phyloP scores from a whole-genome alignment of 35 echinoderm and acorn worm species.

The Chiridota heheva region DNA sequence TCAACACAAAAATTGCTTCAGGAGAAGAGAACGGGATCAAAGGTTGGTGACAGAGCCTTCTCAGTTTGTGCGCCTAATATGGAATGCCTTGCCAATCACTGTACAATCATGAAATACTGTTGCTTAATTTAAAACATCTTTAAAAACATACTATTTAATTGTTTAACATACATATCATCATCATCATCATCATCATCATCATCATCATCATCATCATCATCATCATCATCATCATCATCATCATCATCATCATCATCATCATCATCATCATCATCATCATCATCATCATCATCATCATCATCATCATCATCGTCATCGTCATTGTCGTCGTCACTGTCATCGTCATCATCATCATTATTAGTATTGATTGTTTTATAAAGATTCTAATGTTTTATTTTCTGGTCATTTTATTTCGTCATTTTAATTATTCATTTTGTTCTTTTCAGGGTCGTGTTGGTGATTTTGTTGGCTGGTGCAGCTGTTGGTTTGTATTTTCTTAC shows the following conservation, averaged over 20 bases:
- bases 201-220: conserved; percentile 1
- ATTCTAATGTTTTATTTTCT: too few species aligned
- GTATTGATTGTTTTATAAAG: too few species aligned
- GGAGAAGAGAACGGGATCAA: too few species aligned
- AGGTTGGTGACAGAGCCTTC: too few species aligned
- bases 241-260: neutral
- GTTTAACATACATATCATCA: too few species aligned
- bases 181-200: neutral
- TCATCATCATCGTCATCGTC: conserved; percentile 21
- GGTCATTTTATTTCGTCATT: neutral
- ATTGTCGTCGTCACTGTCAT: conserved; percentile 7
- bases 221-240: neutral
- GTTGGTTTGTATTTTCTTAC: conserved; percentile 59
- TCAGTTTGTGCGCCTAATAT: too few species aligned
- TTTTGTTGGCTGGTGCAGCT: conserved; percentile 43
- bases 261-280: conserved; percentile 21
- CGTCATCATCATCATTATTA: conserved; percentile 3
- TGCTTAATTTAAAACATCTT: too few species aligned
- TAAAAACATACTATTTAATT: too few species aligned
- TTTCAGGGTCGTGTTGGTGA: conserved; percentile 34
- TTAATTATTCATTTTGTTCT: conserved; percentile 5
- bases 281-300: conserved; percentile 25
- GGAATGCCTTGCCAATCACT: too few species aligned
- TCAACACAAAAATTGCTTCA: too few species aligned
- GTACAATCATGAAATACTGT: too few species aligned